Conservation (phyloP, 2,888 invertebrate genomes). For the Protonemura montana region DNA sequence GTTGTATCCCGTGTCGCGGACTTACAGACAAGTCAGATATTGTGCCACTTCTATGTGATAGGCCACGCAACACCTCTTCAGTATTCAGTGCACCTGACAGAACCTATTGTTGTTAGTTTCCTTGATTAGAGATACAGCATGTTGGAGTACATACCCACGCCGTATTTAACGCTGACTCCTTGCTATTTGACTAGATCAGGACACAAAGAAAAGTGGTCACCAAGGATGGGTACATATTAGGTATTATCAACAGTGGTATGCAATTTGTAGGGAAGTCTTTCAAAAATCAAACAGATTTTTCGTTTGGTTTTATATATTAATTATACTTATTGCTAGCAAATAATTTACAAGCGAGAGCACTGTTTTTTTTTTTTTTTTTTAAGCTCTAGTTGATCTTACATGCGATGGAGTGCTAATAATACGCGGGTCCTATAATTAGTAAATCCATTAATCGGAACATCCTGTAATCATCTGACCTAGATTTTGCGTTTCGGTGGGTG, state of each 20-base stretch:
- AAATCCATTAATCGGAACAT: neutral
- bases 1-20: neutral
- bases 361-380: no score
- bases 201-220: neutral
- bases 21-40: neutral
- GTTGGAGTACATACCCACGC: neutral
- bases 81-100: neutral
- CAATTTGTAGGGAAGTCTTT: neutral
- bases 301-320: neutral
- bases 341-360: neutral
- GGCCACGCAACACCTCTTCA: neutral
- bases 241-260: neutral
- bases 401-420: neutral
- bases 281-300: neutral
- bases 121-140: neutral
- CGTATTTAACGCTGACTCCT: neutral
- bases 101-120: neutral
- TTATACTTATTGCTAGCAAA: neutral
- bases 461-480: conserved; percentile 5
- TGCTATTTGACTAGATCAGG: neutral
- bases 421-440: neutral
- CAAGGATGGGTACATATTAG: neutral
- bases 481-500: neutral
- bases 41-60: neutral
- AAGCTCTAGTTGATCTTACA: neutral